A percentile compares a stretch with the other conserved stretches of the same genome.
phyloP scores from a whole-genome alignment of 2,797 vertebrate species.

The Eupleurogrammus muticus region DNA sequence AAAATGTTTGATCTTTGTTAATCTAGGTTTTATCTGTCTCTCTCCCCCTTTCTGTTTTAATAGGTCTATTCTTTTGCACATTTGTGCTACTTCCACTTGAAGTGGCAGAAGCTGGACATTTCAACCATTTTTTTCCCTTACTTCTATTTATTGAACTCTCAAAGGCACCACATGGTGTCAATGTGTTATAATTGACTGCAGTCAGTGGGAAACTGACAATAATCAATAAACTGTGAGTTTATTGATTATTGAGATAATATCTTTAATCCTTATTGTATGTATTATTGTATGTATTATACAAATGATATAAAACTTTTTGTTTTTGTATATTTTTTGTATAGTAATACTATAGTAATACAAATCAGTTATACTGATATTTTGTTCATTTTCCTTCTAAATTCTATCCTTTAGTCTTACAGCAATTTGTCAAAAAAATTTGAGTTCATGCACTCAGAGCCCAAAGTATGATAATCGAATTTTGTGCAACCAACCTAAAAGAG shows the following conservation, averaged over 20 bases:
- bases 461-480: no score
- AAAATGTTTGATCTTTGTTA: not conserved
- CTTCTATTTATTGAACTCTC: not conserved
- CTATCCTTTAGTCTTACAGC: not conserved
- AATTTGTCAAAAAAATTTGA: not conserved
- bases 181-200: no score
- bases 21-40: not conserved
- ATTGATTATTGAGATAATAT: not conserved
- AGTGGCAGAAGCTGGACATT: not conserved
- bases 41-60: not conserved
- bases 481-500: no score
- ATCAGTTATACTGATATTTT: not conserved
- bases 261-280: not conserved
- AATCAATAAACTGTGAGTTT: not conserved
- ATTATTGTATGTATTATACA: not conserved
- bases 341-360: no score
- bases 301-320: no score
- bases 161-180: no score
- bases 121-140: not conserved
- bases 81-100: not conserved
- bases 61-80: not conserved
- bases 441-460: no score
- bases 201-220: no score
- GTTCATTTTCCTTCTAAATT: not conserved
- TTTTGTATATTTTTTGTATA: not conserved